Base-by-base conservation (phyloP, 2,888 invertebrate genomes). In the Polyploca ridens region DNA sequence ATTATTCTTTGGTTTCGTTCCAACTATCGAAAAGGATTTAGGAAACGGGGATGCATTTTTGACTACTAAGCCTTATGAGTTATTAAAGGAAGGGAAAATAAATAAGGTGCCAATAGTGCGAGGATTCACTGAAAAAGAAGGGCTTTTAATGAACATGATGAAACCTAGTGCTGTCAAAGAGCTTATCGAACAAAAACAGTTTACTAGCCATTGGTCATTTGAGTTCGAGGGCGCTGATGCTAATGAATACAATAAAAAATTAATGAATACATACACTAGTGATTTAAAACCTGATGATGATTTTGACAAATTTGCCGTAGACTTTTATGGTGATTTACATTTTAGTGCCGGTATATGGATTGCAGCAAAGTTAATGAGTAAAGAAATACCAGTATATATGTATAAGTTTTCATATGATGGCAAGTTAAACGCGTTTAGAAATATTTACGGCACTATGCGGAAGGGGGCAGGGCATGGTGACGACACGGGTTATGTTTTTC, bases 101-200 rank as follows among this genome's bases (percentile, higher is more conserved):
- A 75, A 83, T 10, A 78, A 83, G 33, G 90, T 95, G 33, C 94
- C 95, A 0, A 72, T 90, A 1, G 84, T 95, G 19, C 89, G 90
- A 82, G 95, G 95, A 19, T 94, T 94, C 69, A 93, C 90, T 66
- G 85, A 88, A 1, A 85, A 80, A 3, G 95, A 95, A 76, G 94
- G 95, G 1, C 78, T 89, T 13, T 74, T 90, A 33, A 86, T 89
- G 76, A 68, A 63, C 33, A 46, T 74, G 61, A 68, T 80, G 35
- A 84, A 82, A 64, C 75, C 81, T 1, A 66, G 72, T 5, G 71
- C 71, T 60, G 63, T 84, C 1, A 69, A 77, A 62, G 72, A 81
- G 58, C 58, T 86, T 1, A 71, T 78, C 19, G 70, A 74, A 7
- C 71, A 74, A 5, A 83, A 79, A 63, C 74, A 80, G 10, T 85